Base-by-base conservation (phyloP, 2,888 invertebrate species). In the Cacoxenus indagator region DNA sequence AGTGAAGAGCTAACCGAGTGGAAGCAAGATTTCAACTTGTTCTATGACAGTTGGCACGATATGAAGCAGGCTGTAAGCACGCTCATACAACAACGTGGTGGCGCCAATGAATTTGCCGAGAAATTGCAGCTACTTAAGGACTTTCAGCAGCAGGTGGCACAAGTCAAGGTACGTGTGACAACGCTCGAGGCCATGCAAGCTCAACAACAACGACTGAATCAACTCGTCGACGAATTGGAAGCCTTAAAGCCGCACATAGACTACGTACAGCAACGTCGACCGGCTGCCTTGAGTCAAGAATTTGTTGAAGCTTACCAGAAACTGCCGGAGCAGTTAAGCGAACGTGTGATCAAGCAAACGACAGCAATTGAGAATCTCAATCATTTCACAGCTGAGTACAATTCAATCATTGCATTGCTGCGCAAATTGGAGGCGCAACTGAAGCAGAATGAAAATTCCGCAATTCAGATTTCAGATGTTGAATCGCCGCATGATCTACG, bases 21-120 rank as follows among this genome's bases (percentile, higher is more conserved):
- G 87, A 87, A 86, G 62, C 78, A 82, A 29, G 88, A 89, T 69
- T 89, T 88, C 71, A 80, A 84, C 24, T 77, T 87, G 4, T 88
- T 88, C 73, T 83, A 86, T 57, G 87, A 88, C 0, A 88, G 88
- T 71, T 89, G 88, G 87, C 83, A 81, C 17, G 88, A 88, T 64
- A 86, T 88, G 87, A 87, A 87, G 70, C 84, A 83, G 29, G 88
- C 88, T 0, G 83, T 88, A 1, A 75, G 78, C 5, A 78, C 86
- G 3, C 73, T 88, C 14, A 86, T 86, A 43, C 81, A 87, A 76
- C 88, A 90, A 73, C 89, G 90, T 67, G 89, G 89, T 61, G 90
- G 90, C 0, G 88, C 91, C 48, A 59, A 90, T 72, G 90, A 90
- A 46, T 55, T 82, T 0, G 74, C 78, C 9, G 70, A 75, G 19